phyloP scores from a whole-genome alignment of 2,113 vertebrate genomes.

The Tetrax tetrax region DNA sequence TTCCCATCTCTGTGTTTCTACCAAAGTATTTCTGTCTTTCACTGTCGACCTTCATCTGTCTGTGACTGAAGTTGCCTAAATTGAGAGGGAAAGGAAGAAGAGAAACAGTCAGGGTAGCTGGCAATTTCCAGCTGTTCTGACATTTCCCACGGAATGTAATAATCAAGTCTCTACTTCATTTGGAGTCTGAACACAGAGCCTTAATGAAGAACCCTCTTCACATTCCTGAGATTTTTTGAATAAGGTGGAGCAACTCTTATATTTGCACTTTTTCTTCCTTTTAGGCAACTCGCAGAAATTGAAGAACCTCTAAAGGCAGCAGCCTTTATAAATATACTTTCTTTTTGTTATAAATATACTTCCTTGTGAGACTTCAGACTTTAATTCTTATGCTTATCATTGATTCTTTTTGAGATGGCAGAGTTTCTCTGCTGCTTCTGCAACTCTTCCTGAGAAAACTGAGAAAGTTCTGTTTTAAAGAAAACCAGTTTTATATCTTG shows the following conservation, averaged over 20 bases:
- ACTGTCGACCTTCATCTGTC: neutral
- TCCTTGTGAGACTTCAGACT: conserved; percentile 9
- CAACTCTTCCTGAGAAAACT: neutral
- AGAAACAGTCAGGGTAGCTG: conserved; percentile 18
- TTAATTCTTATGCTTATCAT: conserved; percentile 16
- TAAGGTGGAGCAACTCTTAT: neutral
- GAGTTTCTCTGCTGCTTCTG: neutral
- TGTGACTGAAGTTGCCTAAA: conserved; percentile 43
- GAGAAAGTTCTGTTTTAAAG: neutral
- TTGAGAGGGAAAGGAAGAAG: conserved; percentile 22
- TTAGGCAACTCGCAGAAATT: neutral
- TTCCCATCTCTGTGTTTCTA: conserved; percentile 56
- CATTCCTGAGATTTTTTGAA: neutral
- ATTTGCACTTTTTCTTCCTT: neutral
- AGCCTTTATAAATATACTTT: conserved; percentile 33
- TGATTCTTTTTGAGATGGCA: conserved; percentile 37
- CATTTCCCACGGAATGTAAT: neutral
- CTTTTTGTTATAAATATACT: conserved; percentile 17
- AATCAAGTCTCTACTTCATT: conserved; percentile 14
- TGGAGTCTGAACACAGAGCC: conserved; percentile 16
- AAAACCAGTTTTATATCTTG: neutral
- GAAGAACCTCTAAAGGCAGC: conserved; percentile 1
- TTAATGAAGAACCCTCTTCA: conserved; percentile 6
- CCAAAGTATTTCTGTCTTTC: conserved; percentile 21
- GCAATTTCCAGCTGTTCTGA: conserved; percentile 36